These are phyloP conservation scores for Ridgeia piscesae DNA, from an alignment of 1,140 invertebrate species.

Conservation along the genomic window DNA sequence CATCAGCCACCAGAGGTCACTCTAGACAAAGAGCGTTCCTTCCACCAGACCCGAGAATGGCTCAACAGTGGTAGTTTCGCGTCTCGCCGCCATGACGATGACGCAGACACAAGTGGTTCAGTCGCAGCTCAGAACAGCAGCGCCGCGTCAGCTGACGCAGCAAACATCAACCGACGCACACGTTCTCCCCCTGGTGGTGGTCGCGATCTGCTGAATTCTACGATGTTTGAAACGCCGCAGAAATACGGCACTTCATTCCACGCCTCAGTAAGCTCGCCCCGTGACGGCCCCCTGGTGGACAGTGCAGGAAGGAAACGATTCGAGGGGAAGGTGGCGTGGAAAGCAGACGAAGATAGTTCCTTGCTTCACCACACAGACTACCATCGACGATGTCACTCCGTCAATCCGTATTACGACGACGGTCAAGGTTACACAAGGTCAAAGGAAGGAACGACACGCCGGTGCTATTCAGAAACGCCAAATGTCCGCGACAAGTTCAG, in stretches of 20 bases:
- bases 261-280: not conserved
- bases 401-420: not conserved
- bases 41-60: constrained; percentile 15
- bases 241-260: not conserved
- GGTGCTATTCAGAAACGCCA: not conserved
- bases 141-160: not conserved
- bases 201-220: not conserved
- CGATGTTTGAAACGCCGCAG: not conserved
- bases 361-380: not conserved
- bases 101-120: not conserved
- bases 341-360: not conserved
- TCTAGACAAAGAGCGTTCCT: not conserved
- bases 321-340: not conserved
- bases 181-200: not conserved
- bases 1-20: not conserved
- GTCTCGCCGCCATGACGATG: not conserved
- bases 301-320: not conserved
- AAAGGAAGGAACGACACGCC: not conserved
- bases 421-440: not conserved
- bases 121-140: not conserved
- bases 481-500: not conserved
- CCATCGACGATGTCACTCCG: not conserved
- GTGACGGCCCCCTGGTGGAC: not conserved
- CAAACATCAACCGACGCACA: not conserved
- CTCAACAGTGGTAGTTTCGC: not conserved